Base-by-base conservation (phyloP, 1,140 invertebrate species). In the Octopus sinensis region DNA sequence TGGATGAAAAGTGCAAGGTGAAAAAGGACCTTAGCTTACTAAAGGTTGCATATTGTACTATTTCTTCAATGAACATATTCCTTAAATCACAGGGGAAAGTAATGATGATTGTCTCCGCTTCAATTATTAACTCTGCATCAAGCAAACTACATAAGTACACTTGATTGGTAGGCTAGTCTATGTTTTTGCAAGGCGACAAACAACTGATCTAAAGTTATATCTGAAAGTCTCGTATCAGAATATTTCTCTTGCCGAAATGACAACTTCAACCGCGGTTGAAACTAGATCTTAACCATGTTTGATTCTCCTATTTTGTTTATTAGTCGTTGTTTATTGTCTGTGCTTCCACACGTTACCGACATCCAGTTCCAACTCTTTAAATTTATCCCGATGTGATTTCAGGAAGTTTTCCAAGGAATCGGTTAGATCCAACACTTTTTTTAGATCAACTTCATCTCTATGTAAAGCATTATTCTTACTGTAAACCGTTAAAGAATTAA, bases 391-490 rank as follows among this genome's bases (percentile, higher is more conserved):
- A 43, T n/a, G 1, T n/a, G 17, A 52, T 43, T 43, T 13, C 53
- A 80, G 30, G 10, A 80, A 80, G 6, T 71, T 17, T 62, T 80
- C 9, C 56, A 80, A 54, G 23, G 79, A 80, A 10, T 53, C 30
- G 6, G 23, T 30, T 56, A 80, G 43, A 62, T 13, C 6, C 56
- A 73, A 6, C 53, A 56, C 79, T 30, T 54, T 81, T 1, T 81
- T 81, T 4, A 80, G 30, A 53, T 80, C 79, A 23, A 75, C n/a
- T 10, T 51, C 5, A 75, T 4, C 10, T 9, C 13, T 23, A 51
- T 77, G 80, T 13, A 81, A 56, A 51, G 71, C 52, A 3, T 81
- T 76, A 56, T 6, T 81, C 6, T 56, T 81, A 53, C 54, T 43
- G 30, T 71, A 17, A 71, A 75, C 30, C 79, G 54, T 80, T 17